phyloP scores from a whole-genome alignment of 2,888 invertebrate species.

The Antheraea assamensis region DNA sequence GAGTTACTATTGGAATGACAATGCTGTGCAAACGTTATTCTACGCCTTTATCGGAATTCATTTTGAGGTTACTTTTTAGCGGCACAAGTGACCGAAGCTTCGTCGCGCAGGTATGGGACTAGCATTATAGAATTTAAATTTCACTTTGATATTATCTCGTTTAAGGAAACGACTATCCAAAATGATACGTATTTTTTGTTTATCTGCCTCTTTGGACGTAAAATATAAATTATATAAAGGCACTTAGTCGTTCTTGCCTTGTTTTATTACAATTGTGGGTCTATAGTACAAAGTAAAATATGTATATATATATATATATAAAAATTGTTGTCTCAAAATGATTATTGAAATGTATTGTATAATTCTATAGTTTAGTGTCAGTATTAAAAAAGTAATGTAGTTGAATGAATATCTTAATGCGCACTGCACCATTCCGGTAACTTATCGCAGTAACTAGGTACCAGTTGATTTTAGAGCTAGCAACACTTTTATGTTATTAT shows the following conservation, averaged over 20 bases:
- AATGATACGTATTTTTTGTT: neutral
- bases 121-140: neutral
- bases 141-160: neutral
- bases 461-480: neutral
- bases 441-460: neutral
- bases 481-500: constrained; percentile 8
- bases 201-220: neutral
- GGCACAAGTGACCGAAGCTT: too few species aligned
- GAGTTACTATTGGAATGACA: too few species aligned
- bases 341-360: neutral
- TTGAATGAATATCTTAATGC: neutral
- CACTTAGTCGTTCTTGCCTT: neutral
- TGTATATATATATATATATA: neutral
- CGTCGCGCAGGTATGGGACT: too few species aligned
- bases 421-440: neutral
- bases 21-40: too few species aligned
- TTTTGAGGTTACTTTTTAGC: too few species aligned
- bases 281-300: neutral
- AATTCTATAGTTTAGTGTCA: neutral
- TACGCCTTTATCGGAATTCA: too few species aligned
- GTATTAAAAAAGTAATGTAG: neutral
- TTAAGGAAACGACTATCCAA: neutral
- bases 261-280: neutral
- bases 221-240: neutral
- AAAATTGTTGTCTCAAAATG: neutral